Conservation (phyloP, 2,888 invertebrate genomes). For the Lissonota sp. region DNA sequence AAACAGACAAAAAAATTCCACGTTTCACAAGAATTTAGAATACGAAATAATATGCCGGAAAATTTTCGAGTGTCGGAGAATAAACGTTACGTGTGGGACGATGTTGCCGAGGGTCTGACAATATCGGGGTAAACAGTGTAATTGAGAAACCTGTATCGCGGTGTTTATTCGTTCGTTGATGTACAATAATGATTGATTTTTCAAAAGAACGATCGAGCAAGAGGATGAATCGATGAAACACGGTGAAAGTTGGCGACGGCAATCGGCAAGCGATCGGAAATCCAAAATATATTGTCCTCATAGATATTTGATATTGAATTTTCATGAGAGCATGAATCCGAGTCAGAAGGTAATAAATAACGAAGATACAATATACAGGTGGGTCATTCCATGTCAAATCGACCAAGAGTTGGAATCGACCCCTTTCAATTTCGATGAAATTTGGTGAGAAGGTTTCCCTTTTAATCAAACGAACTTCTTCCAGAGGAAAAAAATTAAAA, state of each 20-base stretch:
- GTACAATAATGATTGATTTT: background rate
- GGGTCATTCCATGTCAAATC: too few relatives aligned
- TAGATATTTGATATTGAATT: conserved; percentile 73
- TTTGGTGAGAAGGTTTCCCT: too few relatives aligned
- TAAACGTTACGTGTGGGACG: conserved; percentile 77
- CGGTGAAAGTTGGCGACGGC: conserved; percentile 65
- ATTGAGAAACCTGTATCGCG: too few relatives aligned
- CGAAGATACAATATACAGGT: background rate
- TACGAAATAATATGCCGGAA: conserved; percentile 56
- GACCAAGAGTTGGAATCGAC: too few relatives aligned
- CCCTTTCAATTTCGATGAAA: too few relatives aligned
- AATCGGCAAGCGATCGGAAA: conserved; percentile 44
- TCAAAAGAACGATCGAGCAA: conserved; percentile 61
- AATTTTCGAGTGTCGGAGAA: conserved; percentile 57
- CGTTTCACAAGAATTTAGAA: background rate
- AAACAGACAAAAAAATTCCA: too few relatives aligned
- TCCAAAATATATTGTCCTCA: conserved; percentile 76
- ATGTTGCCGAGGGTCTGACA: conserved; percentile 69
- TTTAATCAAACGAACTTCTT: too few relatives aligned
- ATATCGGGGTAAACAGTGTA: conserved; percentile 69
- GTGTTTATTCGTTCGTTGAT: background rate
- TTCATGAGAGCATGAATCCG: conserved; percentile 75
- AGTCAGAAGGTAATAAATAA: conserved; percentile 74
- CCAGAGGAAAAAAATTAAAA: too few relatives aligned
- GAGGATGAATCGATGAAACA: conserved; percentile 72